These are phyloP conservation scores for Machimus atricapillus DNA, from an alignment of 2,888 invertebrate species.

Conservation along the genomic window DNA sequence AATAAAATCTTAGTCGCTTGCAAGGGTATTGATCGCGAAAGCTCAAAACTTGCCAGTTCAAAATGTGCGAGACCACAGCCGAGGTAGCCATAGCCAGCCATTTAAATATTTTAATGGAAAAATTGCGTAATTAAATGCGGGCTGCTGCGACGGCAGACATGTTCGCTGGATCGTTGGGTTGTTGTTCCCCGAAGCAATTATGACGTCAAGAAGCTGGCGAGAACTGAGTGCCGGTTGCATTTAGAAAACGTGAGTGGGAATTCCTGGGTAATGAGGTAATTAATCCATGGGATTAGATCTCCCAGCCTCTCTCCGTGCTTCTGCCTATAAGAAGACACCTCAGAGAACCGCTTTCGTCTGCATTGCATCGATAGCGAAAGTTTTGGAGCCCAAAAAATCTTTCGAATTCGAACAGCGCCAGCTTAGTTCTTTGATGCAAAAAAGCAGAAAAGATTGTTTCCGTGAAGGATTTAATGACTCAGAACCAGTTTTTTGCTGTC, in stretches of 20 bases:
- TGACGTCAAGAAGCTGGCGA: not conserved
- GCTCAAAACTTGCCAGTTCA: not conserved
- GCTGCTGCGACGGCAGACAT: not conserved
- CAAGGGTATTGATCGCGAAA: not conserved
- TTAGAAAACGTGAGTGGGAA: not conserved
- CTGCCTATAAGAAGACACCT: not conserved
- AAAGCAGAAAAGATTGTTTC: conserved; percentile 27
- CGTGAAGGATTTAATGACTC: conserved; percentile 39
- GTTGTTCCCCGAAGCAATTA: not conserved
- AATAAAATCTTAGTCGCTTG: not conserved
- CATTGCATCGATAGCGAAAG: not conserved
- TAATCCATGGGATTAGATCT: not conserved
- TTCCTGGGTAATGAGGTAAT: not conserved
- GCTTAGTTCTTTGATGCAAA: not conserved
- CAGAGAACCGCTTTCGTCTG: not conserved
- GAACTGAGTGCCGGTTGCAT: not conserved
- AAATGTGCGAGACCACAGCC: not conserved
- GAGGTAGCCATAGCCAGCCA: not conserved
- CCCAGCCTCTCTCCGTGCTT: not conserved
- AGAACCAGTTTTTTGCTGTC: conserved; percentile 25
- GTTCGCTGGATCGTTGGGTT: not conserved
- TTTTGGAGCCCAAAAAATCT: not conserved
- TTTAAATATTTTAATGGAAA: not conserved
- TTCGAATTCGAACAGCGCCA: not conserved
- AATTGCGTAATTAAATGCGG: not conserved